Percentiles rank a stretch among this genome's conserved stretches.
phyloP scores from a whole-genome alignment of 2,888 invertebrate genomes.

The Augiades crinisus region DNA sequence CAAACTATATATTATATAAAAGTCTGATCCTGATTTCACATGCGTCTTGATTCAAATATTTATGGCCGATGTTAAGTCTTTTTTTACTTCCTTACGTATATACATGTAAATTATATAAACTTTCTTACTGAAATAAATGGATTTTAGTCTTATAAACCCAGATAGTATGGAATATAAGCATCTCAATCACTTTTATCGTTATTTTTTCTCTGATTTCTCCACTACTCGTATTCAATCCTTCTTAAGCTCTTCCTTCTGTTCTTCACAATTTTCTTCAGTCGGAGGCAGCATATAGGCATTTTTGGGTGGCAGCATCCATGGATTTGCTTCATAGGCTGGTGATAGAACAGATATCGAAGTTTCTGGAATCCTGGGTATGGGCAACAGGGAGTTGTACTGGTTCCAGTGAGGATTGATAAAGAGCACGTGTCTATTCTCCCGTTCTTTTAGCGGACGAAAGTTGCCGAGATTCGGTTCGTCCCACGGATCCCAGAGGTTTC shows the following conservation, averaged over 20 bases:
- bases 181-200: no score
- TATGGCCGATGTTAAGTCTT: no score
- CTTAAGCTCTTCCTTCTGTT: not conserved
- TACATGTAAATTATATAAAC: no score
- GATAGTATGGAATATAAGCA: no score
- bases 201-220: no score
- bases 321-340: constrained; percentile 49
- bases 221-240: not conserved
- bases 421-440: constrained; percentile 64
- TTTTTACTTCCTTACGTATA: no score
- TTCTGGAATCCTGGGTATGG: constrained; percentile 60
- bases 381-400: constrained; percentile 73
- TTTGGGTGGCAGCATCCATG: constrained; percentile 59
- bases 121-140: no score
- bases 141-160: no score
- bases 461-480: constrained; percentile 76
- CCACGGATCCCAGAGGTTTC: constrained; percentile 75
- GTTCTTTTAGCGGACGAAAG: constrained; percentile 72
- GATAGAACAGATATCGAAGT: constrained; percentile 60
- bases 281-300: constrained; percentile 52
- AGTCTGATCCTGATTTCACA: no score
- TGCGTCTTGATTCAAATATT: no score
- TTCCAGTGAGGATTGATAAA: constrained; percentile 78
- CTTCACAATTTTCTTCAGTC: constrained; percentile 31
- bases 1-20: no score